phyloP scores from a whole-genome alignment of 2,113 vertebrate genomes.

The Arvicanthis niloticus region DNA sequence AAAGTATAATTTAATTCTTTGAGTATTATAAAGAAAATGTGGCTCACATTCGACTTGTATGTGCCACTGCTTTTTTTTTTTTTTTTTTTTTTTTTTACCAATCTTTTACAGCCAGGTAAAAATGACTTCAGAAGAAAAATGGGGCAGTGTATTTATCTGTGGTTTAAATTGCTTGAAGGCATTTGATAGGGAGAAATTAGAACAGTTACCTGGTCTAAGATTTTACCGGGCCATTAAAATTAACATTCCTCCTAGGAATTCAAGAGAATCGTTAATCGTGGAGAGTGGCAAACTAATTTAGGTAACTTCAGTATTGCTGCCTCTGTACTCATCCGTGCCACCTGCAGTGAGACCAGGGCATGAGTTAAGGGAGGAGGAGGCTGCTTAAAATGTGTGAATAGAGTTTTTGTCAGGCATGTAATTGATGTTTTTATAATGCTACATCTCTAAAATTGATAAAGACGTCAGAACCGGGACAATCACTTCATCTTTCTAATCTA shows the following conservation, averaged over 20 bases:
- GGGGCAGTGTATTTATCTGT: neutral
- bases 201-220: neutral
- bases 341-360: neutral
- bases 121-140: neutral
- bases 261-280: constrained; percentile 13
- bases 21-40: neutral
- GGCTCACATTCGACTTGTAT: neutral
- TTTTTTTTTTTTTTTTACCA: no score
- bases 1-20: neutral
- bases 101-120: neutral
- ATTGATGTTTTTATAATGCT: neutral
- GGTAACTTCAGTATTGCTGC: neutral
- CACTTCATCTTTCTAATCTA: neutral
- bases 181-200: constrained; percentile 37
- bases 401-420: neutral
- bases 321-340: neutral
- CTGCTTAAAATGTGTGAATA: neutral
- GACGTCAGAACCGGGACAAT: neutral
- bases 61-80: neutral
- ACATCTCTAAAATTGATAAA: constrained; percentile 23
- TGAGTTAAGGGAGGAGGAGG: neutral
- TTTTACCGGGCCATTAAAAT: constrained; percentile 38
- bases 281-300: neutral
- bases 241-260: constrained; percentile 13
- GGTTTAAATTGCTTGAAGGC: neutral